phyloP scores from a whole-genome alignment of 2,888 invertebrate genomes.

The Ganaspis brasiliensis region DNA sequence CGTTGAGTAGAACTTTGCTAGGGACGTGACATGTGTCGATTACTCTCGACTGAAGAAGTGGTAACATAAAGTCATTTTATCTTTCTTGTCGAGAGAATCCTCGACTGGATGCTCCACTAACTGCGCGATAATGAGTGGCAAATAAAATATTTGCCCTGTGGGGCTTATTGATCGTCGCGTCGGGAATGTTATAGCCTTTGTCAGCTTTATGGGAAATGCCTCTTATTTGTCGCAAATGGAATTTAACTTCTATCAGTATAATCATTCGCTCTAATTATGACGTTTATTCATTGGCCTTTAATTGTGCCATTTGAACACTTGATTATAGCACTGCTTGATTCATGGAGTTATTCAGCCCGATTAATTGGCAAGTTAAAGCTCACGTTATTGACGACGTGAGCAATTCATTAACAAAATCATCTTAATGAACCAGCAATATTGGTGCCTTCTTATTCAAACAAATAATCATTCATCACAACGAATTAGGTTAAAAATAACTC shows the following conservation, averaged over 20 bases:
- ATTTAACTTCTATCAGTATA: conserved; percentile 14
- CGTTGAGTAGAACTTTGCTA: not conserved
- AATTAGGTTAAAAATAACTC: not conserved
- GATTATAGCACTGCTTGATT: conserved; percentile 17
- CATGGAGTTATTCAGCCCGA: conserved; percentile 23
- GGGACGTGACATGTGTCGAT: not conserved
- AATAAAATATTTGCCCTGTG: conserved; percentile 6
- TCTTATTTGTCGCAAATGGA: conserved; percentile 15
- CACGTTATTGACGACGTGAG: conserved; percentile 11
- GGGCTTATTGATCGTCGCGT: not conserved
- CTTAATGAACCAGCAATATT: not conserved
- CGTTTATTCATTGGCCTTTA: conserved; percentile 26
- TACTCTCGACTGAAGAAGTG: not conserved
- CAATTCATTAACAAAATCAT: not conserved
- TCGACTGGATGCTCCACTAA: not conserved
- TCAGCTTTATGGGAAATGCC: not conserved
- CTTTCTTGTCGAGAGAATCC: not conserved
- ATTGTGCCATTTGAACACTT: conserved; percentile 22
- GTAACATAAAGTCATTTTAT: not conserved
- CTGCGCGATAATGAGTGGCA: not conserved
- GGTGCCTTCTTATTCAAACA: too few relatives aligned
- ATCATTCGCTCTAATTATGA: conserved; percentile 16
- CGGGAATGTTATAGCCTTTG: not conserved
- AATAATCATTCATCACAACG: too few relatives aligned
- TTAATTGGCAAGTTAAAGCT: not conserved